phyloP scores from a whole-genome alignment of 2,113 vertebrate genomes.

The Pteropus alecto region DNA sequence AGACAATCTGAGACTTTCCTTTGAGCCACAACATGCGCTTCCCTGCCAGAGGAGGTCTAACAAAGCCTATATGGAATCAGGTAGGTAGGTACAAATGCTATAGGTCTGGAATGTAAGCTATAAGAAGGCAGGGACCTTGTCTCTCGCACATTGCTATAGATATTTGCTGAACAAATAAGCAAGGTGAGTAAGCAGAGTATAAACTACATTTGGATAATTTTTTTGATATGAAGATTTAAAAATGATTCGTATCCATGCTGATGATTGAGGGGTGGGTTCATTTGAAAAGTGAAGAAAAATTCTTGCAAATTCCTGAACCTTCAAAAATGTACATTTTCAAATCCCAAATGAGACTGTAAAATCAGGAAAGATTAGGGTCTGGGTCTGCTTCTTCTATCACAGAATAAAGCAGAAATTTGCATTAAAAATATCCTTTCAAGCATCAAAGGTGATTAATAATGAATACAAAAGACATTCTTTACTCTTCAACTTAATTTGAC shows the following conservation, averaged over 20 bases:
- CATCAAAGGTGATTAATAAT: neutral
- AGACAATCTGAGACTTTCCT: neutral
- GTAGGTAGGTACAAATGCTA: no score
- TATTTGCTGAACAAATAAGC: neutral
- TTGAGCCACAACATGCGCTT: neutral
- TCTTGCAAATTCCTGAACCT: neutral
- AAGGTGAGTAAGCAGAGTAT: neutral
- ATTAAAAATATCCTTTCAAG: conserved; percentile 13
- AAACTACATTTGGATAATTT: neutral
- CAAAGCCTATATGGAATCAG: neutral
- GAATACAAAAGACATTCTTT: neutral
- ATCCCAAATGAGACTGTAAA: neutral
- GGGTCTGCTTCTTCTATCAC: neutral
- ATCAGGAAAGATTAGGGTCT: neutral
- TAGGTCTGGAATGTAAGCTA: neutral
- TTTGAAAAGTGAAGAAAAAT: conserved; percentile 26
- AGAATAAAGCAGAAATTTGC: neutral
- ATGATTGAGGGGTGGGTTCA: neutral
- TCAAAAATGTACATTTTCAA: neutral
- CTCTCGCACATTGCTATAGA: neutral
- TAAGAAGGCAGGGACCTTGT: neutral
- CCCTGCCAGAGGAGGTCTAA: neutral
- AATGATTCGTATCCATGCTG: neutral
- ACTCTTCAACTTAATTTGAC: neutral
- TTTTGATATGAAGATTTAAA: neutral